These are phyloP conservation scores for Lasioglossum vierecki DNA, from an alignment of 2,888 invertebrate species.

Conservation along the genomic window DNA sequence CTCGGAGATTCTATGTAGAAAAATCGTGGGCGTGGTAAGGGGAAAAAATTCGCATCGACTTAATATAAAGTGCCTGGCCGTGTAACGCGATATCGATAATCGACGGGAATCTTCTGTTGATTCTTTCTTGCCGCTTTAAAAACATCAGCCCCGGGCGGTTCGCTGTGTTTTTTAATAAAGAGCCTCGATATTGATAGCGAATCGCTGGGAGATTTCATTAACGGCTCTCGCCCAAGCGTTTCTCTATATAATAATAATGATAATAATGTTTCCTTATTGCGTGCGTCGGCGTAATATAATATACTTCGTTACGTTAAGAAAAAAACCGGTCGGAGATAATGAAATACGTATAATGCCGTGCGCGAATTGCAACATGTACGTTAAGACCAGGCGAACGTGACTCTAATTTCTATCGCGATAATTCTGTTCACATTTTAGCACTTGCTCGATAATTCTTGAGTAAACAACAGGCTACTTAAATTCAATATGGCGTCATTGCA, in stretches of 20 bases:
- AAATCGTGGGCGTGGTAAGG: slow-evolving; percentile 18
- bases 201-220: slow-evolving; percentile 18
- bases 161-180: slow-evolving; percentile 70
- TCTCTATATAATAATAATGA: not conserved
- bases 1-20: not conserved
- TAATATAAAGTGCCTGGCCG: slow-evolving; percentile 77
- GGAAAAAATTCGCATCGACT: slow-evolving; percentile 47
- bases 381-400: not conserved
- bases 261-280: not conserved
- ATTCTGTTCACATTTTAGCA: not conserved
- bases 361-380: too few species aligned
- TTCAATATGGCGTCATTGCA: not conserved
- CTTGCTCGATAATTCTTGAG: not conserved
- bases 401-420: not conserved
- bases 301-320: not conserved
- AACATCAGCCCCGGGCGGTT: slow-evolving; percentile 67
- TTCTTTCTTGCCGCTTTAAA: slow-evolving; percentile 65
- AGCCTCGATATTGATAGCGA: slow-evolving; percentile 38
- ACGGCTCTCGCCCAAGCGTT: not conserved
- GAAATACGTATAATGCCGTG: not conserved
- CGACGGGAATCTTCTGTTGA: slow-evolving; percentile 63
- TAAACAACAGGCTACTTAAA: not conserved
- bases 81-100: slow-evolving; percentile 79
- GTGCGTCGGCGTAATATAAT: not conserved
- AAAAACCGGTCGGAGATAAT: not conserved